Base-by-base conservation (phyloP, 2,113 vertebrate species). In the Chauna torquata region DNA sequence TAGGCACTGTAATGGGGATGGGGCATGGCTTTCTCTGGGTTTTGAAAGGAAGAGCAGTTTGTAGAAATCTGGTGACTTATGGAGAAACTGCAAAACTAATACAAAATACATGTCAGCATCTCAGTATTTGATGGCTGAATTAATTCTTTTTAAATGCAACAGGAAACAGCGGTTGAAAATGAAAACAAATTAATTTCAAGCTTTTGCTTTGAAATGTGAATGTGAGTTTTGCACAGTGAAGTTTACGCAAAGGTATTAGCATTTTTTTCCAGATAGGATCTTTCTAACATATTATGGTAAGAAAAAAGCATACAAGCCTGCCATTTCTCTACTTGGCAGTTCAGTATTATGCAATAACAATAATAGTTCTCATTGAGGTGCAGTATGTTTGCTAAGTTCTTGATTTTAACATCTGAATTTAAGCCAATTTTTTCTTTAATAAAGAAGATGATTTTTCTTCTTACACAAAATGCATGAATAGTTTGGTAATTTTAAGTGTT, bases 1-100 rank as follows among this genome's bases (percentile, higher is more conserved):
- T 36, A 9, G 66, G 3, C 3, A 1, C 19, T 55, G 3, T 36
- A 5, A 0, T 16, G 64, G 38, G 38, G 36, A 5, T 1, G 6
- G 62, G 44, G 34, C 6, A 15, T 25, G 55, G 9, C 44, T n/a
- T 25, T 7, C 27, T 12, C 58, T 44, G 45, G 28, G 19, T 47
- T 36, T 20, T 44, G 72, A 27, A 62, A 38, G 30, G 17, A 30
- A 12, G 36, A 9, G 40, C 40, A 8, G 32, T 16, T 22, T 24
- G 42, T 15, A 69, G 28, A 36, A 36, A 28, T 30, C 4, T 2
- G 11, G 44, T 64, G 27, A 7, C 36, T 70, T 25, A 12, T 2
- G 32, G 40, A 24, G 16, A 42, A 27, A 2, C 44, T 57, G 30
- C 22, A 8, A 64, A 74, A 58, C 24, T 7, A 32, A 27, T 38